Base-by-base conservation (phyloP, 2,113 vertebrate species). In the Paradisaea rubra region DNA sequence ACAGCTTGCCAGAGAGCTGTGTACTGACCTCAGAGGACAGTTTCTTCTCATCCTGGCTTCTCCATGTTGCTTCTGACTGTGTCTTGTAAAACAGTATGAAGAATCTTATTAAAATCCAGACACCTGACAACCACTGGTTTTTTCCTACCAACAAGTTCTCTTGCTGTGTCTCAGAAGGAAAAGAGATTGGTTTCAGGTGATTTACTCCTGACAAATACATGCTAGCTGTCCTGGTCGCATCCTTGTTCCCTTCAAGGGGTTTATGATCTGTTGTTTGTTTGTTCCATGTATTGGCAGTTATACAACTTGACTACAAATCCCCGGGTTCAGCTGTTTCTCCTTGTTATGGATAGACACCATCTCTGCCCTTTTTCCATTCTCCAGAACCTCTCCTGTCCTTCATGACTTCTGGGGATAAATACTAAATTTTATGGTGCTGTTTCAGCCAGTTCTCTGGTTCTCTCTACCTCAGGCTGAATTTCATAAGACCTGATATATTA, bases 301-400 rank as follows among this genome's bases (percentile, higher is more conserved):
- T 25, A 54, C 84, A 65, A 91, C 59, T 42, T 83, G 50, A 94
- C 88, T 77, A 82, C 54, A 88, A 90, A 93, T 77, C 47, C 42
- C 18, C 3, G 1, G 30, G 84, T 86, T 93, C 88, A 89, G 45
- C 31, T 89, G 78, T 86, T 91, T 63, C 45, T 66, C 42, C 59
- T 70, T 54, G 11, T 35, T 81, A 50, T 11, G 28, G 27, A 50
- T 24, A 93, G 68, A 59, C 47, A 54, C 6, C 27, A 13, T 42
- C 33, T 85, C 42, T 83, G 59, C 33, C 13, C 25, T 56, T 93
- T 85, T 81, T 83, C 47, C 1, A 0, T 73, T 50, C 63, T 80
- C 49, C 59, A 72, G 66, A 72, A 76, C 8, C 47, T 49, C 15
- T 53, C 31, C 54, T 42, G 42, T 80, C 49, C 50, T 82, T 54